Percentiles rank a stretch among this genome's conserved stretches.
These are phyloP conservation scores for Penaeus monodon DNA, from an alignment of 2,888 invertebrate genomes.

Conservation along the genomic window DNA sequence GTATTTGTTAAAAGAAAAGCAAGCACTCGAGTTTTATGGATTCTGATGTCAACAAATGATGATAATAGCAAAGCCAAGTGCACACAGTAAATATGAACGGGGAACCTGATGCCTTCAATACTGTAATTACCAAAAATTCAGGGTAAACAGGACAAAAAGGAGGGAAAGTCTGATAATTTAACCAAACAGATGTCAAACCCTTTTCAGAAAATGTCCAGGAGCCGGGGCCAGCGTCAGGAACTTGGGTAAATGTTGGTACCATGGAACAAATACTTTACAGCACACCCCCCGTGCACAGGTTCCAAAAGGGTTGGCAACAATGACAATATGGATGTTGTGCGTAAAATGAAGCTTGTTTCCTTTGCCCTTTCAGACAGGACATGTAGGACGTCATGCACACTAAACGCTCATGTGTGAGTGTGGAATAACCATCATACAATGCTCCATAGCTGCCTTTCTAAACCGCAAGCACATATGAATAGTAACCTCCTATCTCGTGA, in stretches of 20 bases:
- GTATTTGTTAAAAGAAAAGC: conserved; percentile 25
- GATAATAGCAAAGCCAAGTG: conserved; percentile 1
- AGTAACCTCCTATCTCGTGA: neutral
- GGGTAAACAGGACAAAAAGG: conserved; percentile 11
- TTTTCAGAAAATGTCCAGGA: neutral
- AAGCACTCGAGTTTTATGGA: conserved; percentile 19
- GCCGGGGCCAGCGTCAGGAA: neutral
- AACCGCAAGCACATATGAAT: neutral
- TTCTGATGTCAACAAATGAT: neutral
- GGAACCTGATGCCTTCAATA: neutral
- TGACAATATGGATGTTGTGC: conserved; percentile 5
- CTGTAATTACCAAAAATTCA: conserved; percentile 6
- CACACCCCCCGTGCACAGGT: neutral
- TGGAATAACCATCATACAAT: neutral
- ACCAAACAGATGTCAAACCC: conserved; percentile 1
- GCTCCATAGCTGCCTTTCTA: neutral
- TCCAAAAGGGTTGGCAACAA: neutral
- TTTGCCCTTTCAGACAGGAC: neutral
- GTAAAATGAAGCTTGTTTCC: conserved; percentile 1
- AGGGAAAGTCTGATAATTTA: conserved; percentile 7
- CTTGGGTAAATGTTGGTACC: conserved; percentile 1
- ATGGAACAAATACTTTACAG: neutral
- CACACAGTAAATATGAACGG: neutral
- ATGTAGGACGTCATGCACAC: conserved; percentile 10
- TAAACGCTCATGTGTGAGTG: neutral